Evolutionary conservation across 2,113 vertebrate genomes (phyloP).

Genomic region (Zeus faber): DNA sequence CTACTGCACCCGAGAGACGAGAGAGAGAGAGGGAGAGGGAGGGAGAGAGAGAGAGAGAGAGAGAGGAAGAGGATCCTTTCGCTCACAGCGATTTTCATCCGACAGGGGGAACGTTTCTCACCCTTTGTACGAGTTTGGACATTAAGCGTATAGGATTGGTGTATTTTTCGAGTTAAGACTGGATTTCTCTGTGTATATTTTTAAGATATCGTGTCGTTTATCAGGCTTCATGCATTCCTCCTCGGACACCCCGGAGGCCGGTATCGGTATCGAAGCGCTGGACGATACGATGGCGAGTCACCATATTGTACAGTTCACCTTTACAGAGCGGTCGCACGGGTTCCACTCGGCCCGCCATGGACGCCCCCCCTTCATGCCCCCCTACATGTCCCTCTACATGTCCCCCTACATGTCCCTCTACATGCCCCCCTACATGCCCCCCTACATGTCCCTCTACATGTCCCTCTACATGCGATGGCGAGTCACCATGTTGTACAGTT

Average conservation of each 20-base stretch:
- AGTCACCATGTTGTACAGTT: conserved; percentile 14
- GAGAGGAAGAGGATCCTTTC: conserved; percentile 25
- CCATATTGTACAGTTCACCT: conserved; percentile 15
- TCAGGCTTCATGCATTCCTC: conserved; percentile 33
- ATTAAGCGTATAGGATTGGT: conserved; percentile 49
- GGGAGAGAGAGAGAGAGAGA: conserved; percentile 25
- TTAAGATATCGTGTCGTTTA: conserved; percentile 48
- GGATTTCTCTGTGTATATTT: conserved; percentile 57
- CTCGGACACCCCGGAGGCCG: conserved; percentile 48
- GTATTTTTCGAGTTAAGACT: conserved; percentile 50
- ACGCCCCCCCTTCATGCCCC: too few relatives aligned
- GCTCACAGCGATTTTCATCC: conserved; percentile 40
- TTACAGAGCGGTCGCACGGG: conserved; percentile 1
- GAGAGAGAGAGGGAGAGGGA: conserved; percentile 15
- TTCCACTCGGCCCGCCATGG: too few relatives aligned
- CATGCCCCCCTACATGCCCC: too few relatives aligned
- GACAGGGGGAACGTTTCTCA: conserved; percentile 54
- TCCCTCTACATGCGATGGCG: background rate
- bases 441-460: too few relatives aligned
- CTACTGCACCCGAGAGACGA: conserved; percentile 36
- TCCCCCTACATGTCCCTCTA: too few relatives aligned
- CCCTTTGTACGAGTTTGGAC: conserved; percentile 65
- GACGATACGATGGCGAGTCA: conserved; percentile 7
- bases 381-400: too few relatives aligned
- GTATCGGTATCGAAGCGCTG: conserved; percentile 17